Evolutionary conservation across 2,113 vertebrate species (phyloP), one percentile per base, ranked within the genome.

Genomic region (Prochilodus magdalenae): DNA sequence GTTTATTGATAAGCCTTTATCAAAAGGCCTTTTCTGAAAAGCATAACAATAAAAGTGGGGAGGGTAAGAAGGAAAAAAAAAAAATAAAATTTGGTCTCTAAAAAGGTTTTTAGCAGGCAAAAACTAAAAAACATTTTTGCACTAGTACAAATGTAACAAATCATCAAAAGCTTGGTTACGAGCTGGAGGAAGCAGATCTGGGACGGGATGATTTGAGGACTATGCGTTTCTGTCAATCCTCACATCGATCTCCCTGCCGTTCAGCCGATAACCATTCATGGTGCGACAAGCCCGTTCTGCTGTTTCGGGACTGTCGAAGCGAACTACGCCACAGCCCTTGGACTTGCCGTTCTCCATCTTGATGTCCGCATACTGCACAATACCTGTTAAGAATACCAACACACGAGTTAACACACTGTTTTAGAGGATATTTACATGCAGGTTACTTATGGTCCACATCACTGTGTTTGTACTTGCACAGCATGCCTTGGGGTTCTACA

Each of bases 321-420:
- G 92, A 53, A 99, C 97, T 86, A 98, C 97, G 0, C 98, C 98
- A 20, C 98, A 99, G 30, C 98, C 98, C 91, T 99, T 99, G n/a
- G 98, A 99, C 82, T 98, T 99, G 18, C 98, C 98, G 0, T 98
- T 99, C 89, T 99, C 97, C 95, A 97, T 98, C 92, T 98, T 99
- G 82, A 99, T 98, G 83, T 99, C 98, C 0, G 98, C 98, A 57
- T 98, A 99, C 83, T 98, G 96, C 75, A 99, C 98, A 0, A 97
- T 95, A 51, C 98, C 98, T 99, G 86, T n/a, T n/a, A n/a, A n/a
- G n/a, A n/a, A n/a, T n/a, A n/a, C n/a, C n/a, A n/a, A n/a, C n/a
- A n/a, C n/a, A n/a, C n/a, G n/a, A n/a, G n/a, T n/a, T n/a, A n/a
- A n/a, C n/a, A n/a, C n/a, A n/a, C n/a, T n/a, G n/a, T n/a, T n/a